These are phyloP conservation scores for cattle (Bos taurus) DNA, from an alignment of 2,113 vertebrate species.

Conservation along the genomic window ARS-UCD2.0 NC_037340.1:394501-395000, in stretches of 20 bases:
- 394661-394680: neutral
- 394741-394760: rapidly evolving
- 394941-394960: neutral
- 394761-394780: neutral
- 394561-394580: neutral
- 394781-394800: neutral
- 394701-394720: neutral
- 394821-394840: neutral
- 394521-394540: neutral
- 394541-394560: neutral
- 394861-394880: neutral
- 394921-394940: neutral
- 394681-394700: neutral
- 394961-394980: neutral
- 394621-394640: neutral
- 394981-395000: neutral
- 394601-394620: neutral
- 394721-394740: neutral
- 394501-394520: neutral
- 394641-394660: neutral
- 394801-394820: neutral
- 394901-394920: rapidly evolving
- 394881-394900: neutral
- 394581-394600: neutral
- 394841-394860: neutral